Evolutionary conservation across 2,113 vertebrate species (phyloP), one percentile per base, ranked within the genome.

Genomic region (Hiodon alosoides): DNA sequence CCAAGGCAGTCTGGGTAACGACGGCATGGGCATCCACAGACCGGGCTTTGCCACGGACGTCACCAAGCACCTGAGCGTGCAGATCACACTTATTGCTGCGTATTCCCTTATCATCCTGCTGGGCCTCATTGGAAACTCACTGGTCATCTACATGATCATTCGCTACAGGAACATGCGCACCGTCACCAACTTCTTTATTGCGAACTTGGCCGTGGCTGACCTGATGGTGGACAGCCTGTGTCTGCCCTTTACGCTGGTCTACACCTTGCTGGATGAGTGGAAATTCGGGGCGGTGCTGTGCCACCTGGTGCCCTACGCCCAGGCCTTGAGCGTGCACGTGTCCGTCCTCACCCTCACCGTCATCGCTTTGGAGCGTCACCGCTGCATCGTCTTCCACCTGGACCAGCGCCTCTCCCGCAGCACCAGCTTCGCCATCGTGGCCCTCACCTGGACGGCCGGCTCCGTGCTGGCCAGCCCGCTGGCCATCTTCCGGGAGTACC

Each of bases 181-280:
- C 0, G 95, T 97, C 65, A 97, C 95, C 73, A 97, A 97, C 85
- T 95, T 93, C 85, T 97, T 97, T 87, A 97, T 97, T 50, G 94
- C 94, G 31, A 97, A 97, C 86, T 85, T 97, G 83, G 95, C 95
- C 11, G 79, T 97, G 81, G 95, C 95, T 4, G 95, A 97, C 78
- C 90, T 97, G 71, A 91, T 97, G 87, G 92, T 97, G 83, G 90
- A 95, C 87, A 94, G 94, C 0, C 88, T 96, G 76, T 97, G 95
- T 71, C 80, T 97, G 82, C 95, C 95, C 48, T 97, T 97, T 84
- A 97, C 95, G 0, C 79, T 97, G 16, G 91, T 91, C 31, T 96
- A 97, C 85, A 97, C 95, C 0, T 83, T 97, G 77, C 74, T 94
- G 71, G 94, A 95, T 0, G 95, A 97, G 84, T 97, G 95, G 95